Conservation (phyloP, 64 coral and sea anemone genomes). For the Montipora foliosa region DNA sequence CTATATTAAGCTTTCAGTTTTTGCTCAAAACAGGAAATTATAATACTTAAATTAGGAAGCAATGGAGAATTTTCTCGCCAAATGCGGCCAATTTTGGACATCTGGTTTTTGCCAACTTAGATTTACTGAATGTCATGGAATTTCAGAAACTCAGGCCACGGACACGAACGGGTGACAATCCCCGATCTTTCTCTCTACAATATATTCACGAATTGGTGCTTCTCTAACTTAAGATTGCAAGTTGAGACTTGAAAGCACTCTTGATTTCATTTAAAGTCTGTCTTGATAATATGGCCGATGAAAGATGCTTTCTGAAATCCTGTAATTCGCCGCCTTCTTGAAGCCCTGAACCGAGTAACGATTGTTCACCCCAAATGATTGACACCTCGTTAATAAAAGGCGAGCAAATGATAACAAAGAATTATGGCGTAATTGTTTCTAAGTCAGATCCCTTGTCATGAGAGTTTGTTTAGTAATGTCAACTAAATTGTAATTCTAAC, state of each 20-base stretch:
- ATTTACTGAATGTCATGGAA: conserved; percentile 51
- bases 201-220: too few relatives aligned
- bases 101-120: conserved; percentile 49
- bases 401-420: conserved; percentile 55
- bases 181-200: neutral
- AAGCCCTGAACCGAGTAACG: conserved; percentile 23
- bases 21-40: neutral
- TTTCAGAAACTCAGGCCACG: conserved; percentile 23
- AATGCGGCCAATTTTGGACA: neutral
- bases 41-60: neutral
- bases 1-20: neutral
- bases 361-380: conserved; percentile 49
- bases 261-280: conserved; percentile 51
- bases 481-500: conserved; percentile 31
- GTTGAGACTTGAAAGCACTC: conserved; percentile 3
- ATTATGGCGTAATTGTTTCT: conserved; percentile 53
- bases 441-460: conserved; percentile 1
- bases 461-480: conserved; percentile 56
- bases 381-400: conserved; percentile 61
- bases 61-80: neutral
- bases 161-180: conserved; percentile 8
- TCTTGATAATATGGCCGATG: conserved; percentile 51
- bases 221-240: neutral
- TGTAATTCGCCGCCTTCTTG: conserved; percentile 56
- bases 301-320: conserved; percentile 56